A percentile compares a stretch with the other conserved stretches of the same genome.
These are phyloP conservation scores for Galeopterus variegatus DNA, from an alignment of 2,113 vertebrate genomes.

Conservation along the genomic window DNA sequence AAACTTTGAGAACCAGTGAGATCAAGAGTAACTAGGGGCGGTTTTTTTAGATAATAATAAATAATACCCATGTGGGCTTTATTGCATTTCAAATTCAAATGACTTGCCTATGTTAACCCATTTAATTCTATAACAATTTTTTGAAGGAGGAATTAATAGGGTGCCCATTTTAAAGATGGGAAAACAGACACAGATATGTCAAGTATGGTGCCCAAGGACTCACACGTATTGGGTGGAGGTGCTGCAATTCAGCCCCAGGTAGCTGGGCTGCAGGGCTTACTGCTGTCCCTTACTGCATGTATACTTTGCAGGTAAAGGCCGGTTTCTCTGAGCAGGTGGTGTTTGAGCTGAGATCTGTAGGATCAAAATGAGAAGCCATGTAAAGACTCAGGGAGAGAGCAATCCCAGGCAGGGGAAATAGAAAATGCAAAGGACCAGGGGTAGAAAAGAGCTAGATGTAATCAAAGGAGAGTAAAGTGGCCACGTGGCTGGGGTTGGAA, in stretches of 20 bases:
- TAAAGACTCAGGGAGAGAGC: not conserved
- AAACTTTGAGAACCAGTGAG: not conserved
- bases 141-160: not conserved
- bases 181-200: not conserved
- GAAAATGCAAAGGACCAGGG: not conserved
- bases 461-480: not conserved
- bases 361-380: not conserved
- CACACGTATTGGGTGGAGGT: not conserved
- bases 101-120: not conserved
- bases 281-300: not conserved
- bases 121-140: not conserved
- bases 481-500: not conserved
- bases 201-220: not conserved
- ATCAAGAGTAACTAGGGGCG: not conserved
- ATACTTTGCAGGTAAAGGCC: not conserved
- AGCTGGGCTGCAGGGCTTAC: not conserved
- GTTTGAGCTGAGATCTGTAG: not conserved
- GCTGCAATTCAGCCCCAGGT: not conserved
- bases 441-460: not conserved
- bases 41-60: not conserved
- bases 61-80: not conserved
- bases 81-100: not conserved
- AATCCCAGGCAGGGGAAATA: not conserved
- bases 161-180: not conserved
- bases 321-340: not conserved